Conservation (phyloP, 2,888 invertebrate genomes). For the Thereva unica region DNA sequence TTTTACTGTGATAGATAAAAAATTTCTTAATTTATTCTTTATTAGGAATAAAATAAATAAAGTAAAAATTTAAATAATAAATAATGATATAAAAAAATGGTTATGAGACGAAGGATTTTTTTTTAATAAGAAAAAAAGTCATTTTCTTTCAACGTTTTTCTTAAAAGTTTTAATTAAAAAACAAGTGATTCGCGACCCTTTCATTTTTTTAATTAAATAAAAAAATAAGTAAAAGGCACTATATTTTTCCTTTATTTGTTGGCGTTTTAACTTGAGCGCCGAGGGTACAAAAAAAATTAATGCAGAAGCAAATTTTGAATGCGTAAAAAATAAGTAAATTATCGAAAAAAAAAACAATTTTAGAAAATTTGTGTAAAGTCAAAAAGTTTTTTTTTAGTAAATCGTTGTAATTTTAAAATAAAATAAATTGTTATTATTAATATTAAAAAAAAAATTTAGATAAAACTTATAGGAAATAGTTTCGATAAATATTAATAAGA, state of each 20-base stretch:
- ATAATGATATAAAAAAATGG: not conserved
- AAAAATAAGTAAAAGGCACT: not conserved
- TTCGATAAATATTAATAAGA: no score
- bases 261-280: slow-evolving; percentile 22
- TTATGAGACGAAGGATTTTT: slow-evolving; percentile 18
- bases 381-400: slow-evolving; percentile 12
- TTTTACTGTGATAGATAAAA: slow-evolving; percentile 29
- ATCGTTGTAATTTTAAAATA: not conserved
- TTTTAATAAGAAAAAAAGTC: not conserved
- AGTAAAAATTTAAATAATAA: no score
- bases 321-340: slow-evolving; percentile 7
- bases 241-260: slow-evolving; percentile 15
- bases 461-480: no score
- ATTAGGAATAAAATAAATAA: no score
- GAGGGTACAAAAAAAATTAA: slow-evolving; percentile 24
- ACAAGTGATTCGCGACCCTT: slow-evolving; percentile 4
- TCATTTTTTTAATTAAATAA: slow-evolving; percentile 21
- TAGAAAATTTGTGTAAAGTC: slow-evolving; percentile 1
- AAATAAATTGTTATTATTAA: no score
- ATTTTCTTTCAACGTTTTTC: not conserved
- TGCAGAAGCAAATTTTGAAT: not conserved
- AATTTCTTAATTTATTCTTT: slow-evolving; percentile 26
- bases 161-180: slow-evolving; percentile 1
- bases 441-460: no score
- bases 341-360: slow-evolving; percentile 10